These are phyloP conservation scores for Gadopsis marmoratus DNA, from an alignment of 2,797 vertebrate genomes.

Conservation along the genomic window DNA sequence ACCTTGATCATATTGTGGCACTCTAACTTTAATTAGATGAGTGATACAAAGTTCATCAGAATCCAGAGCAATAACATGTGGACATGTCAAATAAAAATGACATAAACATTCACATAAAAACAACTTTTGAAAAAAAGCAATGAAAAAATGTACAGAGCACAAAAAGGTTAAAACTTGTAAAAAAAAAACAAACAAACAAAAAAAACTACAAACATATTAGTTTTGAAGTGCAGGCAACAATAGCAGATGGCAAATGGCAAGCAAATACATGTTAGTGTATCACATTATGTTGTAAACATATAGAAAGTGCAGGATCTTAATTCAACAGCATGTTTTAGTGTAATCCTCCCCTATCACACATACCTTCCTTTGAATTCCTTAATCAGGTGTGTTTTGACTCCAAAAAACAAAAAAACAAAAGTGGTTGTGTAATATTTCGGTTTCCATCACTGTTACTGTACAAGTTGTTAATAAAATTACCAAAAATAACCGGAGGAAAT, in stretches of 20 bases:
- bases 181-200: constrained; percentile 34
- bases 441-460: neutral
- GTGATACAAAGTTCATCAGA: constrained; percentile 65
- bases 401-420: neutral
- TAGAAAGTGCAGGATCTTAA: constrained; percentile 91
- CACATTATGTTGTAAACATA: constrained; percentile 63
- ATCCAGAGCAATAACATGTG: constrained; percentile 66
- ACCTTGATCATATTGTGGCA: neutral
- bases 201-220: constrained; percentile 12
- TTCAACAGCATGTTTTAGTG: constrained; percentile 71
- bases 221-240: constrained; percentile 55
- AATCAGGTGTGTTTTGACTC: constrained; percentile 12
- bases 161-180: constrained; percentile 53
- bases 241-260: constrained; percentile 44
- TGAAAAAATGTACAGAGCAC: constrained; percentile 57
- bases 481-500: neutral
- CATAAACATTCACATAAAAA: constrained; percentile 67
- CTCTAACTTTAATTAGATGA: constrained; percentile 54
- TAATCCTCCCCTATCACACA: constrained; percentile 31
- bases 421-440: neutral
- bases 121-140: constrained; percentile 45
- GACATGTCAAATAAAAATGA: constrained; percentile 61
- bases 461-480: neutral
- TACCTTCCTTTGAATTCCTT: constrained; percentile 13
- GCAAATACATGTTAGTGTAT: constrained; percentile 63